phyloP scores from a whole-genome alignment of 2,888 invertebrate genomes.

The Brassicogethes aeneus region DNA sequence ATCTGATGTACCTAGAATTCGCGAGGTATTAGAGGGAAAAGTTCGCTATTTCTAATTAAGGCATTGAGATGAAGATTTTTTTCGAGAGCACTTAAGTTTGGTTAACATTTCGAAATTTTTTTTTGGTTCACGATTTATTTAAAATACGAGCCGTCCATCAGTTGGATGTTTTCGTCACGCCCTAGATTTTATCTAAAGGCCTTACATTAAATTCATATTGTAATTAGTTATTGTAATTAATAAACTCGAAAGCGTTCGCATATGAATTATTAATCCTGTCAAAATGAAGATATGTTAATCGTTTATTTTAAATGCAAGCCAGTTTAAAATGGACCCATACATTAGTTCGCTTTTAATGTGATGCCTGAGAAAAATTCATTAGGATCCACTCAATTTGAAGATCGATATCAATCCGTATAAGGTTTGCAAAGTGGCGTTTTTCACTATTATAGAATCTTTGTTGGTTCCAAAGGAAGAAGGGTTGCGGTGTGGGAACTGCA shows the following conservation, averaged over 20 bases:
- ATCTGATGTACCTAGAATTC: background rate
- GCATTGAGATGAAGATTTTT: no score
- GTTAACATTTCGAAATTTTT: no score
- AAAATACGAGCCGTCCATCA: background rate
- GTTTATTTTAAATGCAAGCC: background rate
- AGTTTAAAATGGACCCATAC: background rate
- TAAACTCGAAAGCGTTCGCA: background rate
- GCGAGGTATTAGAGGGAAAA: background rate
- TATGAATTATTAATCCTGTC: conserved; percentile 1
- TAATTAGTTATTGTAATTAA: conserved; percentile 15
- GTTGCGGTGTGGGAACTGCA: conserved; percentile 17
- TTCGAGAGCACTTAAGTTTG: no score
- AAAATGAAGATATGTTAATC: background rate
- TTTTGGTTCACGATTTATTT: no score
- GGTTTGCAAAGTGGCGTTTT: no score
- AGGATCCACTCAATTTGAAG: no score
- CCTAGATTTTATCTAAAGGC: conserved; percentile 15
- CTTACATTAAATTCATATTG: conserved; percentile 23
- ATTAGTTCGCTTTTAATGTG: no score
- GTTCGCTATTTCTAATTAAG: no score
- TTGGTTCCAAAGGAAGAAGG: conserved; percentile 1
- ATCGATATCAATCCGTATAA: no score
- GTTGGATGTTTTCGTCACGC: conserved; percentile 7
- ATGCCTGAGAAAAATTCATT: no score
- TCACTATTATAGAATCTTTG: no score